A percentile compares a stretch with the other conserved stretches of the same genome.
Evolutionary conservation across 2,113 vertebrate species (phyloP).

Genomic region (Varanus salvator): DNA sequence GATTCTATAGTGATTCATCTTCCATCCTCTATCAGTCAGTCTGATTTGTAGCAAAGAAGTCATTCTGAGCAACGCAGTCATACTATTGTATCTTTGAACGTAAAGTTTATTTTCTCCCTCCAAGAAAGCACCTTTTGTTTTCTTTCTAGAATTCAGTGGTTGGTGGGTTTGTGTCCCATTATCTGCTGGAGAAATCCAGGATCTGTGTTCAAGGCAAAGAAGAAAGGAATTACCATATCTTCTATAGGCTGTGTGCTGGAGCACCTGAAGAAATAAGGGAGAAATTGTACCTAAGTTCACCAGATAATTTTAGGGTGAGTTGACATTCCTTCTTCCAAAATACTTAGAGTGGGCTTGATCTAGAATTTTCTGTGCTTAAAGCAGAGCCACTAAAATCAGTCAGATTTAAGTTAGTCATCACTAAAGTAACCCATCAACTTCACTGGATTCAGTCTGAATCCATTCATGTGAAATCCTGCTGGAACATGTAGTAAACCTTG

Average conservation of each 20-base stretch:
- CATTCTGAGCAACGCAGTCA: neutral
- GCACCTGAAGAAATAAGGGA: slow-evolving; percentile 92
- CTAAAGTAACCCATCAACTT: too few species aligned
- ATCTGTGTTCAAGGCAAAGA: slow-evolving; percentile 95
- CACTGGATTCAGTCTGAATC: neutral
- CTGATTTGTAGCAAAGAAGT: neutral
- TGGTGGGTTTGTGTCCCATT: slow-evolving; percentile 97
- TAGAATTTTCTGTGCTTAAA: neutral
- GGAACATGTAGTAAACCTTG: neutral
- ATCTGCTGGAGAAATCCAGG: slow-evolving; percentile 97
- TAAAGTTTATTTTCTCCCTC: slow-evolving; percentile 21
- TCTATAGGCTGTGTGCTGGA: slow-evolving; percentile 95
- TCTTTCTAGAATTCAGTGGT: slow-evolving; percentile 89
- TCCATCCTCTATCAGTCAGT: neutral
- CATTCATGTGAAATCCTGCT: neutral
- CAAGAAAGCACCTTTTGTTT: slow-evolving; percentile 42
- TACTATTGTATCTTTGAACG: neutral
- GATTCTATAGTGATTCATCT: neutral
- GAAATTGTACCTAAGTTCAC: slow-evolving; percentile 90
- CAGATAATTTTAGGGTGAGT: slow-evolving; percentile 94
- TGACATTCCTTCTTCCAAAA: neutral
- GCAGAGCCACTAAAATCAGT: neutral
- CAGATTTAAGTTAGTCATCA: neutral
- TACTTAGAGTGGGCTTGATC: neutral
- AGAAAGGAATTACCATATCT: slow-evolving; percentile 98